Base-by-base conservation (phyloP, 2,888 invertebrate species). In the Ptilodon capucinus region DNA sequence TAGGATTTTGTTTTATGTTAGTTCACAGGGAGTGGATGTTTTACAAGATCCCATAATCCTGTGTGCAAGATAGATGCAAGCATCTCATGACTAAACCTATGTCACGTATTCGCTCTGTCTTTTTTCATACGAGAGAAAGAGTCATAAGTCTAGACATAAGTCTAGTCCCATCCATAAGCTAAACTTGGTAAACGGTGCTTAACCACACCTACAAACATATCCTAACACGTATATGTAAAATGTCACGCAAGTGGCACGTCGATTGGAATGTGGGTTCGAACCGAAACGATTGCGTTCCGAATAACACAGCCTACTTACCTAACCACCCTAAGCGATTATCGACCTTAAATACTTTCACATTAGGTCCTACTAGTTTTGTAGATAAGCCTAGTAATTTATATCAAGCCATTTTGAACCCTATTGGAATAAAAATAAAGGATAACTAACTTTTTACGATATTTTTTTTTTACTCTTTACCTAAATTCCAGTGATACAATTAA, bases 251-350 rank as follows among this genome's bases (percentile, higher is more conserved):
- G 74, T 78, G 62, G 82, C 69, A 81, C 82, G 73, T 44, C 64
- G 56, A 65, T 71, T 54, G 82, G 85, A 84, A 86, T 86, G 84
- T 79, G 79, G 78, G 74, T 64, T 71, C 67, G 67, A 67, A 71
- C 68, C 61, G 57, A 67, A 60, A 64, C 64, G 64, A 56, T 57
- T 52, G 61, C 66, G 74, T 76, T 68, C 74, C 68, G 70, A 76
- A 75, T 76, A 74, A 25, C 72, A 45, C 39, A 48, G 54, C 55
- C 54, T 46, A 52, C 45, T 51, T 49, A 52, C 45, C 50, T 49
- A 16, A 16, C 21, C 55, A 54, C 52, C 56, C 6, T n/a, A 32
- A 32, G 14, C 14, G 14, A 32, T 32, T 32, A 32, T 32, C 13
- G 14, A 32, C 32, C 14, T 32, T 32, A 32, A 5, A 6, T 14